Percentiles rank a stretch among this genome's conserved stretches.
Conservation (phyloP, 2,797 vertebrate genomes). For the Rhincodon typus region DNA sequence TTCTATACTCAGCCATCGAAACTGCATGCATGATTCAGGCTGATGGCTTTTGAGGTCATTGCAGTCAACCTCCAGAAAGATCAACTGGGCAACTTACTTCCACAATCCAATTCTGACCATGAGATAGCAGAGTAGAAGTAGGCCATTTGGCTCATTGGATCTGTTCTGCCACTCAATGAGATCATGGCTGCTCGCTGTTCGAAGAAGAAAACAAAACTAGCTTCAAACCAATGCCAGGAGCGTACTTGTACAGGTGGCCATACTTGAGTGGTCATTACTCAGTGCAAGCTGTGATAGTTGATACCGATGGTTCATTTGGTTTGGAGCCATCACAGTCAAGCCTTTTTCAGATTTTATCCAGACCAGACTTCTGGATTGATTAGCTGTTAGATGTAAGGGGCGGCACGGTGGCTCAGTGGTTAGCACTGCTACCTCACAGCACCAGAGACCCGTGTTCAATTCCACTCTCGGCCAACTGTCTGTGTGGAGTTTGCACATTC, state of each 20-base stretch:
- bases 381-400: not conserved
- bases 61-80: not conserved
- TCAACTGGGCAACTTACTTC: not conserved
- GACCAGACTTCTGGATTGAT: not conserved
- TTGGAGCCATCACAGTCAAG: not conserved
- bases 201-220: not conserved
- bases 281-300: not conserved
- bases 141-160: too few species aligned
- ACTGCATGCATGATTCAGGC: not conserved
- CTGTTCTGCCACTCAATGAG: too few species aligned
- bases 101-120: too few species aligned
- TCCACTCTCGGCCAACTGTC: too few species aligned
- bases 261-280: not conserved
- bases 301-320: not conserved
- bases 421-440: too few species aligned
- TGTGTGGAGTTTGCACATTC: too few species aligned
- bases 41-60: not conserved
- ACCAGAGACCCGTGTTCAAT: too few species aligned
- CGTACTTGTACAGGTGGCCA: not conserved
- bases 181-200: not conserved
- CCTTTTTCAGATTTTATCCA: not conserved
- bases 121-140: too few species aligned
- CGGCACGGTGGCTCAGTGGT: too few species aligned
- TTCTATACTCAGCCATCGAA: too few species aligned
- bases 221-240: not conserved